These are phyloP conservation scores for Tinea semifulvella DNA, from an alignment of 2,888 invertebrate genomes.

Conservation along the genomic window DNA sequence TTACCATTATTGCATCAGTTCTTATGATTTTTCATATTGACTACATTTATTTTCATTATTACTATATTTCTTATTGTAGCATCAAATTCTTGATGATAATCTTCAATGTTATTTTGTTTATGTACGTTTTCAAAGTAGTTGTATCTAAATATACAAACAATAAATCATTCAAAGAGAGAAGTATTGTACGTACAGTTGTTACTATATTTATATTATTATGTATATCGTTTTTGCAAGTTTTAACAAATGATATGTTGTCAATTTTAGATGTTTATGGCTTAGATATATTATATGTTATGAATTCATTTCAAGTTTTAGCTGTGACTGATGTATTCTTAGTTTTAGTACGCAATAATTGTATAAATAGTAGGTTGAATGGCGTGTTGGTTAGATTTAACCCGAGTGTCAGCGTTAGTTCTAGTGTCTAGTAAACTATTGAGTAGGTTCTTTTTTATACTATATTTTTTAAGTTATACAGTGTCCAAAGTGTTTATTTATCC, in stretches of 20 bases:
- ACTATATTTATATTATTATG: background rate
- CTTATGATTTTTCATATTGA: background rate
- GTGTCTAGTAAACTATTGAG: background rate
- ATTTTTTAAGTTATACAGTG: too few species aligned
- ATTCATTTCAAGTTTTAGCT: constrained; percentile 29
- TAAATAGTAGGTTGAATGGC: background rate
- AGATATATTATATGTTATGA: constrained; percentile 26
- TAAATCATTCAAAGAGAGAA: background rate
- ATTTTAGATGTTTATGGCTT: background rate
- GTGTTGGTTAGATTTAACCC: constrained; percentile 1
- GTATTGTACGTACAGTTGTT: background rate
- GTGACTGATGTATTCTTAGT: constrained; percentile 28
- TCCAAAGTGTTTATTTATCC: too few species aligned
- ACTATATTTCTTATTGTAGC: background rate
- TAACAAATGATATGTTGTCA: constrained; percentile 5
- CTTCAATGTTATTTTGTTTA: constrained; percentile 4
- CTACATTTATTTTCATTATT: background rate
- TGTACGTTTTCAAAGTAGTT: constrained; percentile 2
- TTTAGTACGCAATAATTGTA: constrained; percentile 19
- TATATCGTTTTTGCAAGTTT: constrained; percentile 5
- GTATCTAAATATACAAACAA: constrained; percentile 6
- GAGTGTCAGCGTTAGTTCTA: background rate
- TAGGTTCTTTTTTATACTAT: too few species aligned
- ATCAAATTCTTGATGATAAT: background rate
- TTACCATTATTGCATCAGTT: background rate